Percentiles rank a stretch among this genome's conserved stretches.
Conservation (phyloP, 2,888 invertebrate species). For the Cheilosia vernalis region DNA sequence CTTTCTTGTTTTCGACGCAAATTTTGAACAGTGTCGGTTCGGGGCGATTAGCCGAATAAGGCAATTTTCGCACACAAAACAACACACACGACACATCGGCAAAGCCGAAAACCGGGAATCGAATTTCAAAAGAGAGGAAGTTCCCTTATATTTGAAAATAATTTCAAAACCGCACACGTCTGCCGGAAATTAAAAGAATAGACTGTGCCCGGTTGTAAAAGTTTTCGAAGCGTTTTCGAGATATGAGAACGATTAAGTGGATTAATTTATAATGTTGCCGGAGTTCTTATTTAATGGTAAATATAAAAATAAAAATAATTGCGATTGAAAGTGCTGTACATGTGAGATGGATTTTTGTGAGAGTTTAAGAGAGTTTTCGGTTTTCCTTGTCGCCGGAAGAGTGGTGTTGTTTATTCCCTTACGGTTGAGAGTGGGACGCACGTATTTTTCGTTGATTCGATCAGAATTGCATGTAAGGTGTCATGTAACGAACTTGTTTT, state of each 20-base stretch:
- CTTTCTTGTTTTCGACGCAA: neutral
- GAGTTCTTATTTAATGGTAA: slow-evolving; percentile 78
- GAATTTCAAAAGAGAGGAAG: slow-evolving; percentile 79
- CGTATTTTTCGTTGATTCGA: slow-evolving; percentile 35
- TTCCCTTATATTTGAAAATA: slow-evolving; percentile 49
- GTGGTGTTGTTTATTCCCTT: slow-evolving; percentile 13
- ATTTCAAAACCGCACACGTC: neutral
- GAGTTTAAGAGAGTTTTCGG: slow-evolving; percentile 47
- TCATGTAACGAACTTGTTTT: slow-evolving; percentile 66
- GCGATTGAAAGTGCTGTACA: slow-evolving; percentile 1
- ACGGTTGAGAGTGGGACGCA: too few species aligned
- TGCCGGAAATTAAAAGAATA: slow-evolving; percentile 38
- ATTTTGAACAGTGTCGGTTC: slow-evolving; percentile 22
- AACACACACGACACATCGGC: slow-evolving; percentile 63
- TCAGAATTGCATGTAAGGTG: slow-evolving; percentile 65
- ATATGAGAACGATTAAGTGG: slow-evolving; percentile 34
- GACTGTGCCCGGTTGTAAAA: neutral
- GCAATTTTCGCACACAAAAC: slow-evolving; percentile 78
- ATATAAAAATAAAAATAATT: slow-evolving; percentile 37
- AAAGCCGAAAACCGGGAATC: slow-evolving; percentile 78
- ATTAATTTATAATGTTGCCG: slow-evolving; percentile 77
- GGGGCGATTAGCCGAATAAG: slow-evolving; percentile 78
- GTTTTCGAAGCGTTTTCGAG: slow-evolving; percentile 32
- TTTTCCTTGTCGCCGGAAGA: slow-evolving; percentile 1
- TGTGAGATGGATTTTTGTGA: slow-evolving; percentile 5